Evolutionary conservation across 2,888 invertebrate genomes (phyloP), one percentile per base, ranked within the genome.

Genomic region (Eutolmus rufibarbis): DNA sequence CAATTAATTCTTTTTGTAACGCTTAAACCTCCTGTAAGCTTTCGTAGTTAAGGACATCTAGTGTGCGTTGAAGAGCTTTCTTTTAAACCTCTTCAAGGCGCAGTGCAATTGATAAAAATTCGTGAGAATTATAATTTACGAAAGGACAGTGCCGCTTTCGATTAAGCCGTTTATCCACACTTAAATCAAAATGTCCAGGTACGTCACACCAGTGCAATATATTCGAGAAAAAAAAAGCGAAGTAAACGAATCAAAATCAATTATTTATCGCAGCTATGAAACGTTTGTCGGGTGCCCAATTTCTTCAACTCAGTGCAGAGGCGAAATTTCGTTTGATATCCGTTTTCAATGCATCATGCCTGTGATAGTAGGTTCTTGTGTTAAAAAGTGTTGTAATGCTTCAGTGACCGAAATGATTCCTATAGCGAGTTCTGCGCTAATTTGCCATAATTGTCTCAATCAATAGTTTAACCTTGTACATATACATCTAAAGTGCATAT

Each of bases 311-410:
- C 34, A 84, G n/a, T 31, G 40, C 57, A 57, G 14, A 84, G 37
- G 34, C 40, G 57, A 84, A 37, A 46, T 66, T 84, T 84, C 37
- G 40, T 84, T 86, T 74, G 19, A 74, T 66, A 37, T 57, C 85
- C 86, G 79, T 87, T 86, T 87, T 86, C 74, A 88, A 88, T 87
- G 88, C 88, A 88, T 88, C 88, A 87, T 76, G 76, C 88, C 88
- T 88, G 88, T 88, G 88, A 88, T 88, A 88, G 88, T 88, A 88
- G 88, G 76, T 86, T 84, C 82, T 88, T 87, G 81, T 88, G 87
- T 88, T 88, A 82, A 85, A 46, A 85, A 85, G 40, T 74, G 82
- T 84, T 86, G 76, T 82, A 85, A 79, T 87, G 84, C 74, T 86
- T 74, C 79, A 87, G 74, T 74, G 46, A 23, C 46, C 74, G 79